Percentiles rank a stretch among this genome's conserved stretches.
These are phyloP conservation scores for Tipula unca DNA, from an alignment of 2,888 invertebrate species.

Conservation along the genomic window DNA sequence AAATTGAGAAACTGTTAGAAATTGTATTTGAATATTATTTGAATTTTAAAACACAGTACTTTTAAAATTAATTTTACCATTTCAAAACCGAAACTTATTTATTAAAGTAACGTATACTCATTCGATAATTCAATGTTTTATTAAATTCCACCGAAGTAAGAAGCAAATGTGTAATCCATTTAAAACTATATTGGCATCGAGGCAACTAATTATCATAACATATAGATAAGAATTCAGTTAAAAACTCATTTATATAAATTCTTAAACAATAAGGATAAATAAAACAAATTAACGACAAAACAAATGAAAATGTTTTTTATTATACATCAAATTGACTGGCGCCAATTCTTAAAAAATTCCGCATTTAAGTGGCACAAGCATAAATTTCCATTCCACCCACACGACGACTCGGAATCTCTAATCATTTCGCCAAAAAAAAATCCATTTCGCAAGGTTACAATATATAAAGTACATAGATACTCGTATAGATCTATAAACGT, in stretches of 20 bases:
- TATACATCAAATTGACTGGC: neutral
- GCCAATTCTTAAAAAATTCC: neutral
- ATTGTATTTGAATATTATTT: too few species aligned
- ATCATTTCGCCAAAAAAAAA: neutral
- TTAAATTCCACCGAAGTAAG: too few species aligned
- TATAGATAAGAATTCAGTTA: neutral
- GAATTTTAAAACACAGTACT: too few species aligned
- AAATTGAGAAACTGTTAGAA: too few species aligned
- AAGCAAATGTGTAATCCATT: neutral
- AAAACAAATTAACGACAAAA: neutral
- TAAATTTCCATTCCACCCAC: neutral
- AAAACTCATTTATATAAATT: neutral
- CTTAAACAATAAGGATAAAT: neutral
- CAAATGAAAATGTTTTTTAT: neutral
- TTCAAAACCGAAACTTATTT: too few species aligned
- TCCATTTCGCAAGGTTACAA: neutral
- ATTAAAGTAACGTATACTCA: too few species aligned
- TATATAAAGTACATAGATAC: neutral
- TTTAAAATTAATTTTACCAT: too few species aligned
- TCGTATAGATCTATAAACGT: neutral
- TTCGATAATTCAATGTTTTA: too few species aligned
- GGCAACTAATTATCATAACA: neutral
- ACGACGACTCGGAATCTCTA: neutral
- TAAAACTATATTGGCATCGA: neutral
- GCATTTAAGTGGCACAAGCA: neutral